Conservation (phyloP, 2,888 invertebrate species). For the Amphipoea oculea region DNA sequence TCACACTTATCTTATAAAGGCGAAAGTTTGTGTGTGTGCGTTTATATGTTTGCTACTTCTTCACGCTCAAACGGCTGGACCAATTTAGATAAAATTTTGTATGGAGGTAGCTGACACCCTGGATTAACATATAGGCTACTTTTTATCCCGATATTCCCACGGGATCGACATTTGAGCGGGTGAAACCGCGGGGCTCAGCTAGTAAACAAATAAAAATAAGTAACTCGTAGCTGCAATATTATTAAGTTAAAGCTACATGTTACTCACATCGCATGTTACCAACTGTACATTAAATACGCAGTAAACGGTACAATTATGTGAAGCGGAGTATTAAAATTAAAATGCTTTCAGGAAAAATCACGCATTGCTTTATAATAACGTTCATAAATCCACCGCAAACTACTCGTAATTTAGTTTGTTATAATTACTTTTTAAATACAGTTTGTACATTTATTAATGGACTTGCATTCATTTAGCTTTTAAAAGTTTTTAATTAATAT, state of each 20-base stretch:
- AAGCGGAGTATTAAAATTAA: slow-evolving; percentile 36
- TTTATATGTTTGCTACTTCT: too few relatives aligned
- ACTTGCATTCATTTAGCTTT: slow-evolving; percentile 1
- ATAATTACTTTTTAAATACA: slow-evolving; percentile 34
- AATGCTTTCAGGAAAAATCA: slow-evolving; percentile 43
- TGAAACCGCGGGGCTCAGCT: too few relatives aligned
- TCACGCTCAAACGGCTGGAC: too few relatives aligned
- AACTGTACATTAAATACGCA: neutral
- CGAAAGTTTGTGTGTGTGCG: too few relatives aligned
- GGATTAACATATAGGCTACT: too few relatives aligned
- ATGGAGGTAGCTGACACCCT: too few relatives aligned
- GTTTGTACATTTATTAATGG: slow-evolving; percentile 12
- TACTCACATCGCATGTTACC: slow-evolving; percentile 45
- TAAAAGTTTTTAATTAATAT: slow-evolving; percentile 9
- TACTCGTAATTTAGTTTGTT: slow-evolving; percentile 34
- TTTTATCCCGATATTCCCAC: too few relatives aligned
- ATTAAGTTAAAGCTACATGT: slow-evolving; percentile 19
- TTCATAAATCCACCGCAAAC: slow-evolving; percentile 31
- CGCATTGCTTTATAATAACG: slow-evolving; percentile 33
- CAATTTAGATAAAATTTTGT: too few relatives aligned
- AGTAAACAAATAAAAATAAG: neutral
- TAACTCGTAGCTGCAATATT: neutral
- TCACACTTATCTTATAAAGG: too few relatives aligned
- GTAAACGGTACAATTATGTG: slow-evolving; percentile 43
- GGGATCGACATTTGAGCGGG: too few relatives aligned